These are phyloP conservation scores for Glyphotaelius pellucidus DNA, from an alignment of 2,888 invertebrate genomes.

Conservation along the genomic window DNA sequence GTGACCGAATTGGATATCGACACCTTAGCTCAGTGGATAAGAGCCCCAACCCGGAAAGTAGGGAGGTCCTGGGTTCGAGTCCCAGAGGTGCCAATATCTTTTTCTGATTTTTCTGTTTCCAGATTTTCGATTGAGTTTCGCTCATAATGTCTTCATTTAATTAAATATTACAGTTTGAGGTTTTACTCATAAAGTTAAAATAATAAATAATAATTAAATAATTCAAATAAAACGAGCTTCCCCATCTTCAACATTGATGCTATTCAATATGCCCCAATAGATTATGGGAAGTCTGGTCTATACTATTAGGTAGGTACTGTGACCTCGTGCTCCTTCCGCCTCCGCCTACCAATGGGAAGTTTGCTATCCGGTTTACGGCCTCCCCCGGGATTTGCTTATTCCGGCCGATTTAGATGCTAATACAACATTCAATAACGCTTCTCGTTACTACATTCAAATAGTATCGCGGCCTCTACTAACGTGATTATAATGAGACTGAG, in stretches of 20 bases:
- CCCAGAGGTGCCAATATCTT: no score
- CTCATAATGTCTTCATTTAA: no score
- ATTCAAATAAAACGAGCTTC: not conserved
- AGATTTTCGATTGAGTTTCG: no score
- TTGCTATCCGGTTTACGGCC: constrained; percentile 19
- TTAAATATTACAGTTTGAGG: no score
- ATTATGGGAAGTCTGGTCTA: not conserved
- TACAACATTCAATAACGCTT: constrained; percentile 39
- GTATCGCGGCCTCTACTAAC: not conserved
- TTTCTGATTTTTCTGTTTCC: no score
- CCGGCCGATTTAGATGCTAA: constrained; percentile 40
- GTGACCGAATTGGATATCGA: no score
- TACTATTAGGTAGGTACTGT: not conserved
- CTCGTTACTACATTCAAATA: not conserved
- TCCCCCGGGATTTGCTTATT: constrained; percentile 31
- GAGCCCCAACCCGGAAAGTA: no score
- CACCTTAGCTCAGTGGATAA: no score
- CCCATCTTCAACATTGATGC: not conserved
- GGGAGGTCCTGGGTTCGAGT: no score
- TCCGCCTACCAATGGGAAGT: not conserved
- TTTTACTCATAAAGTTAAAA: no score
- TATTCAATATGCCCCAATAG: constrained; percentile 18
- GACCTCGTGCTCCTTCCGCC: constrained; percentile 2
- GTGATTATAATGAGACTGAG: constrained; percentile 12
- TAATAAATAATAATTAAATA: no score